Evolutionary conservation across 2,797 vertebrate genomes (phyloP), one percentile per base, ranked within the genome.

Genomic region (Onychomys arenicola): DNA sequence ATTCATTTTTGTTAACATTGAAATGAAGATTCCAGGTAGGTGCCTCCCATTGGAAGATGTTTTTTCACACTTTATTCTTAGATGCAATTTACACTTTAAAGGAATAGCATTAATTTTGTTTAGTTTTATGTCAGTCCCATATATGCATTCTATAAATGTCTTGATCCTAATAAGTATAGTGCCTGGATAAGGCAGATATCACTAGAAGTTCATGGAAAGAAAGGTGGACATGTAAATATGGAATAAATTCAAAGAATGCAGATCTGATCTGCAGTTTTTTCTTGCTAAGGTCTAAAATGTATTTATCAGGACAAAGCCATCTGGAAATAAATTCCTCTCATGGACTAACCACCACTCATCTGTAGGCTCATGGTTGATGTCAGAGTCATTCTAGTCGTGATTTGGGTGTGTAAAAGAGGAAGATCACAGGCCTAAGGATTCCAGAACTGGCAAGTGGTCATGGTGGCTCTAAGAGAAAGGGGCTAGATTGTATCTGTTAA

Each of bases 401-500:
- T 29, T 2, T 29, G 19, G 9, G 27, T 37, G 5, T 1, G 29
- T 40, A 4, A 49, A 76, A 25, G 37, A 75, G 17, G 46, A 21
- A 87, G 40, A 85, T 34, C 61, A 77, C n/a, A 89, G 34, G 40
- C 49, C 67, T 55, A 19, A 83, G 69, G 83, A 65, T 57, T 37
- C 0, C 13, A 5, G 8, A 49, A 57, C 61, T 59, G n/a, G 75
- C 32, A 76, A 76, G 37, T 55, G 69, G 25, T 88, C 23, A 46
- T 59, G 34, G 27, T 80, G 82, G 34, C 27, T 93, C 32, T 25
- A n/a, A 40, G 82, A 78, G 46, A 52, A 34, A 88, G 0, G 25
- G 14, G 49, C 63, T 55, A 80, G 81, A 85, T 81, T 77, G 83
- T 84, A 91, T 97, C 95, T 92, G 27, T 86, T 77, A 91, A 87